Evolutionary conservation across 2,797 vertebrate species (phyloP).

Genomic region (Falco novaeseelandiae): DNA sequence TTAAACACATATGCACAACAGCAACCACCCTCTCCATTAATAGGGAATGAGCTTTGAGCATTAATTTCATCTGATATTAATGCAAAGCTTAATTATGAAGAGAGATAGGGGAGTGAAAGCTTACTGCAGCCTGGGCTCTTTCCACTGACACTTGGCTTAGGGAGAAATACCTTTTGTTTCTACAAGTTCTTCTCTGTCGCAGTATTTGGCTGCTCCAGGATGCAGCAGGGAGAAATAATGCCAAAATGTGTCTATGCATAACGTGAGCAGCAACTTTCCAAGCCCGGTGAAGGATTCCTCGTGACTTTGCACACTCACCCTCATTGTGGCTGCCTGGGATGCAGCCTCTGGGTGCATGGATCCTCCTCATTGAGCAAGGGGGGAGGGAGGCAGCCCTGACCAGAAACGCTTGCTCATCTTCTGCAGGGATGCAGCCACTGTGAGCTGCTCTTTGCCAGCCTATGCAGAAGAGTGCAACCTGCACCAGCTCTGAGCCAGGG

Average conservation of each 20-base stretch:
- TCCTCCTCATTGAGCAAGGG: background rate
- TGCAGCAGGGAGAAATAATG: background rate
- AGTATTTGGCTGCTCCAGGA: background rate
- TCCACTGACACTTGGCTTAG: background rate
- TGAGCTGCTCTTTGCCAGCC: background rate
- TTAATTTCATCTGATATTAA: slow-evolving; percentile 39
- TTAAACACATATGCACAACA: background rate
- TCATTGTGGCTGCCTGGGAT: background rate
- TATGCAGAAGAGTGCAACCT: background rate
- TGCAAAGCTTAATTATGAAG: slow-evolving; percentile 32
- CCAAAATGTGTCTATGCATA: background rate
- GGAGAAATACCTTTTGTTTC: slow-evolving; percentile 6
- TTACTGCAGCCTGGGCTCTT: slow-evolving; percentile 9
- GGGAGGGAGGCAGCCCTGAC: background rate
- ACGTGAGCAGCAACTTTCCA: background rate
- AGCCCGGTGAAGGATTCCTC: background rate
- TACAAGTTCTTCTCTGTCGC: background rate
- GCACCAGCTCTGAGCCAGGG: background rate
- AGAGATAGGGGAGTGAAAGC: background rate
- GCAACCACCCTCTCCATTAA: slow-evolving; percentile 22
- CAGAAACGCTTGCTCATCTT: background rate
- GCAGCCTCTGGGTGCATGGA: background rate
- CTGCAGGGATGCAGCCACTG: background rate
- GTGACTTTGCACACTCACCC: background rate
- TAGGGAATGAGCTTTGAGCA: background rate